Evolutionary conservation across 2,113 vertebrate genomes (phyloP), one percentile per base, ranked within the genome.

Genomic region (Platichthys stellatus): DNA sequence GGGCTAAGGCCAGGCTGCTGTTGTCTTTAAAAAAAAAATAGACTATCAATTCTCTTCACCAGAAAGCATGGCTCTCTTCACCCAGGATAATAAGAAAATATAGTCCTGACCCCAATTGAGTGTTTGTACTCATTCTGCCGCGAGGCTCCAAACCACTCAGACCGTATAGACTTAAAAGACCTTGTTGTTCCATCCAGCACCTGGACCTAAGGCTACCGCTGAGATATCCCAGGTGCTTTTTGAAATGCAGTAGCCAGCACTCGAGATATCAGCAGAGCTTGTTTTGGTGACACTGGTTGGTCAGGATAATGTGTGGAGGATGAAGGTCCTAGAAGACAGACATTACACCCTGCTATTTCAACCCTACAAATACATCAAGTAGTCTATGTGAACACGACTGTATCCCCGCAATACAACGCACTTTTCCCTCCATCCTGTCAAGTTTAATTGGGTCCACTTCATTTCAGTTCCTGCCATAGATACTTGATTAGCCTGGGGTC

Each of bases 131-230:
- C 20, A 0, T 38, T 69, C 63, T 63, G 58, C 56, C 79, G 65
- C 15, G 14, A 76, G 74, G 73, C 69, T 82, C 28, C 43, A 74
- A 77, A 65, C 69, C 80, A 72, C 83, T 86, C 76, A 62, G 65
- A 76, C n/a, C 66, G 45, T 51, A 76, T 59, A 51, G 72, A 69
- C 66, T 74, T 60, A 71, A 80, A 86, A 80, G 26, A 51, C 38
- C 75, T 80, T 57, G 40, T 78, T 78, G 68, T 51, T 31, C 47
- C 67, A 53, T n/a, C 23, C 11, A 59, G 68, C 80, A 83, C 63
- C 84, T 76, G 58, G 62, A 77, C 83, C 79, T 54, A 38, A 66
- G 80, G 85, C 67, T 65, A 57, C 43, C 79, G 61, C 70, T 73
- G 59, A 65, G 62, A 86, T 56, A 35, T 35, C 26, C 51, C 31